Conservation (phyloP, 2,113 vertebrate genomes). For the Sorex araneus region DNA sequence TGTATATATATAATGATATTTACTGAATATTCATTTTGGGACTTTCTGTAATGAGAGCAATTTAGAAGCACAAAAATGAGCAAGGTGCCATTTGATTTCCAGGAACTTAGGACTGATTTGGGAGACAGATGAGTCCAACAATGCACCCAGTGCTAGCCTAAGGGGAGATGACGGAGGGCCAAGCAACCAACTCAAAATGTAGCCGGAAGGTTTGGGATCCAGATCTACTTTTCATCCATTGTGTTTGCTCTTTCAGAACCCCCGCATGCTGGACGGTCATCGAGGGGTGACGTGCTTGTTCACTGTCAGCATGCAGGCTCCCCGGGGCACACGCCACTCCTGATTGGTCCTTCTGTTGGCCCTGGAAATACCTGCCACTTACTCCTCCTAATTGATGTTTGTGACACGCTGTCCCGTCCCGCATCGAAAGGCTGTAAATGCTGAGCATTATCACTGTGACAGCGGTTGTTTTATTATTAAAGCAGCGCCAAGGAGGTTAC, state of each 20-base stretch:
- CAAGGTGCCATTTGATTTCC: conserved; percentile 53
- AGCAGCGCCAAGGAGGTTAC: conserved; percentile 71
- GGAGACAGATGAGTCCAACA: conserved; percentile 22
- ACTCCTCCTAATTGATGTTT: conserved; percentile 66
- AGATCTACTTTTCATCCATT: background rate
- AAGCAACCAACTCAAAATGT: background rate
- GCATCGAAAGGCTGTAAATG: conserved; percentile 59
- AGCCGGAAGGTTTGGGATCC: conserved; percentile 19
- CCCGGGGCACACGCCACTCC: conserved; percentile 42
- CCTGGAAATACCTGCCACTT: conserved; percentile 63
- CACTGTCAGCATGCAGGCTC: conserved; percentile 1
- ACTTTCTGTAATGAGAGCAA: conserved; percentile 32
- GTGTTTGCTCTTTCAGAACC: conserved; percentile 48
- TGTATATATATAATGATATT: background rate
- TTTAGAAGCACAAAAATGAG: conserved; percentile 46
- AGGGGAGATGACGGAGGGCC: conserved; percentile 7
- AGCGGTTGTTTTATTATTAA: conserved; percentile 73
- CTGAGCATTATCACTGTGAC: conserved; percentile 62
- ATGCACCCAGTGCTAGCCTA: conserved; percentile 49
- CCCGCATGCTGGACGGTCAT: background rate
- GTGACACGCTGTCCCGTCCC: conserved; percentile 68
- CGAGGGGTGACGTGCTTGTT: background rate
- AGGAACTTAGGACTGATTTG: conserved; percentile 29
- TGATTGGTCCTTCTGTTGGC: background rate
- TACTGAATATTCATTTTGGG: conserved; percentile 39